Evolutionary conservation across 2,797 vertebrate genomes (phyloP).

Genomic region (Enteromius radiatus): DNA sequence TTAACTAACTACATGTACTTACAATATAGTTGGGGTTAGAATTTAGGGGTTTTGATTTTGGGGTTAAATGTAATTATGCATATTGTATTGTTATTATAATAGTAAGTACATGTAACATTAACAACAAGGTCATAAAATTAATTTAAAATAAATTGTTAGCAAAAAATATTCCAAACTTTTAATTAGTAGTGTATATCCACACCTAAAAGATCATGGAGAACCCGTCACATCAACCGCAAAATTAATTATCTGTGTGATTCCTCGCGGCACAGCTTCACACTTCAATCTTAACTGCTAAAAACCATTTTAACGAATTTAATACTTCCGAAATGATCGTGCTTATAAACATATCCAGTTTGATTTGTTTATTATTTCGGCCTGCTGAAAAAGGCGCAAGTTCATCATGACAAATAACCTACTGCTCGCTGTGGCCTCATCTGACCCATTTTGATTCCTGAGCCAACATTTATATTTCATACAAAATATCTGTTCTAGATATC

Average conservation of each 20-base stretch:
- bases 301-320: neutral
- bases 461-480: constrained; percentile 31
- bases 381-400: neutral
- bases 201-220: neutral
- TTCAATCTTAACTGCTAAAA: neutral
- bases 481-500: constrained; percentile 17
- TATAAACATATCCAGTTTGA: neutral
- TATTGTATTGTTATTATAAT: neutral
- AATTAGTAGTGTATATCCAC: neutral
- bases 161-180: neutral
- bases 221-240: neutral
- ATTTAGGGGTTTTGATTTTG: neutral
- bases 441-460: constrained; percentile 21
- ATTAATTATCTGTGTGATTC: neutral
- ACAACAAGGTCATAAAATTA: too few species aligned
- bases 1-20: neutral
- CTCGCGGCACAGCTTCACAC: neutral
- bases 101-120: neutral
- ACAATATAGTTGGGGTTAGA: neutral
- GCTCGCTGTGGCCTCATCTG: constrained; percentile 18
- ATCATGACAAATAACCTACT: constrained; percentile 12
- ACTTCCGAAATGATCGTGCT: neutral
- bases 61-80: neutral
- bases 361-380: constrained; percentile 2
- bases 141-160: neutral